phyloP scores from a whole-genome alignment of 2,797 vertebrate species.

The Chelmon rostratus region DNA sequence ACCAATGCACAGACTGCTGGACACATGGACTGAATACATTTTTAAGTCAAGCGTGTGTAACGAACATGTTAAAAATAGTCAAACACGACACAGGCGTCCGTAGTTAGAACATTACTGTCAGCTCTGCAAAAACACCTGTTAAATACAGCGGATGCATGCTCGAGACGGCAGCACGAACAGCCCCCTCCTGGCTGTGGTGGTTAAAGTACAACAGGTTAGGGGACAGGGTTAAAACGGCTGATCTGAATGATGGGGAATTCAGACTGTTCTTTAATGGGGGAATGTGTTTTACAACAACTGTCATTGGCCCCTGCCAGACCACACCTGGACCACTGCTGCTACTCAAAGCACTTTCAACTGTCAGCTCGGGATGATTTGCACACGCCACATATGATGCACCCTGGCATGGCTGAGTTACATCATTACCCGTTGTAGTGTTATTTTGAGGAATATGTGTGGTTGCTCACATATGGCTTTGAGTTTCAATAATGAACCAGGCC shows the following conservation, averaged over 20 bases:
- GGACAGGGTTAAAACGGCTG: constrained; percentile 12
- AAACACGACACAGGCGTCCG: constrained; percentile 1
- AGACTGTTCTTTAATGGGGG: background rate
- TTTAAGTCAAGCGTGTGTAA: constrained; percentile 3
- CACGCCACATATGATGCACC: background rate
- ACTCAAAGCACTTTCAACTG: too few relatives aligned
- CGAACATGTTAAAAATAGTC: background rate
- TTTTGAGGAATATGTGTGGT: too few relatives aligned
- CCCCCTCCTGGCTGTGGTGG: constrained; percentile 3
- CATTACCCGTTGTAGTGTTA: too few relatives aligned
- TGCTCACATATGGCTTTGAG: background rate
- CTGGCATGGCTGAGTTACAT: background rate
- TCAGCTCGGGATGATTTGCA: background rate
- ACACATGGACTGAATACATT: background rate
- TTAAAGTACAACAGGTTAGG: constrained; percentile 30
- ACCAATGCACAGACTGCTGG: background rate
- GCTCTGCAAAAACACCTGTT: constrained; percentile 40
- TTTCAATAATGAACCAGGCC: background rate
- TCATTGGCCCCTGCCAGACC: background rate
- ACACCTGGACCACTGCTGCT: background rate
- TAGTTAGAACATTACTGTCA: constrained; percentile 26
- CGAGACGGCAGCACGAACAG: constrained; percentile 17
- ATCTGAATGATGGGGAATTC: background rate
- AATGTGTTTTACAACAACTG: background rate
- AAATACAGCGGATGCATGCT: constrained; percentile 53